Conservation (phyloP, 1,140 invertebrate genomes). For the Pseudomyrmex flavicornis region DNA sequence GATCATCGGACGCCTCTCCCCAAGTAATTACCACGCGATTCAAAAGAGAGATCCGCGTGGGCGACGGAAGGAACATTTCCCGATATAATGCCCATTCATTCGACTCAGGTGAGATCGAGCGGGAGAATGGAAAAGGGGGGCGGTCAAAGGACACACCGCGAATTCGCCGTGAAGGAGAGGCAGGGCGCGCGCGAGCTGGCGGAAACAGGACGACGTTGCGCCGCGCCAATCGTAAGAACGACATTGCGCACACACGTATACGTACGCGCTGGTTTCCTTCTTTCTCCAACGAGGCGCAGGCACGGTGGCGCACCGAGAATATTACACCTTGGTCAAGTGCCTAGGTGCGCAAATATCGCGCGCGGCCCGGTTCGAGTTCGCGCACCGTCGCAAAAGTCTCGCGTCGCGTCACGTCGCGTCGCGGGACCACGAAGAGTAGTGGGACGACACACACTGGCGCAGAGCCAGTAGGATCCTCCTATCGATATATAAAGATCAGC, state of each 20-base stretch:
- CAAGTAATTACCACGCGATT: neutral
- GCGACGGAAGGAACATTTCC: neutral
- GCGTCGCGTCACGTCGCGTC: slow-evolving; percentile 22
- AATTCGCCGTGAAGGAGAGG: slow-evolving; percentile 40
- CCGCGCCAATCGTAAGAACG: slow-evolving; percentile 61
- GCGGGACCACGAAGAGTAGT: slow-evolving; percentile 62
- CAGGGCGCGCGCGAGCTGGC: slow-evolving; percentile 61
- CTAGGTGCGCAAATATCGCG: slow-evolving; percentile 3
- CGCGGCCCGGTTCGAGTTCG: slow-evolving; percentile 37
- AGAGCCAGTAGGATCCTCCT: slow-evolving; percentile 70
- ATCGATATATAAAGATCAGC: slow-evolving; percentile 70
- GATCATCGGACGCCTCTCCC: neutral
- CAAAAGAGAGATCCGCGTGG: neutral
- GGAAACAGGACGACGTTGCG: slow-evolving; percentile 60
- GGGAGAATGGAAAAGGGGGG: neutral
- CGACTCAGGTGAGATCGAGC: neutral
- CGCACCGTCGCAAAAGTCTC: neutral
- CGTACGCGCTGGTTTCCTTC: neutral
- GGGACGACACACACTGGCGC: slow-evolving; percentile 63
- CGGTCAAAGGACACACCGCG: neutral
- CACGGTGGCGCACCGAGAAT: neutral
- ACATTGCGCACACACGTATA: slow-evolving; percentile 53
- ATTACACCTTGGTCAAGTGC: neutral
- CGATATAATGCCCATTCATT: neutral
- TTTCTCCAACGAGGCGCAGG: neutral